Percentiles rank a stretch among this genome's conserved stretches.
phyloP scores from a whole-genome alignment of 1,140 invertebrate genomes.

The Scaptomyza pallida region DNA sequence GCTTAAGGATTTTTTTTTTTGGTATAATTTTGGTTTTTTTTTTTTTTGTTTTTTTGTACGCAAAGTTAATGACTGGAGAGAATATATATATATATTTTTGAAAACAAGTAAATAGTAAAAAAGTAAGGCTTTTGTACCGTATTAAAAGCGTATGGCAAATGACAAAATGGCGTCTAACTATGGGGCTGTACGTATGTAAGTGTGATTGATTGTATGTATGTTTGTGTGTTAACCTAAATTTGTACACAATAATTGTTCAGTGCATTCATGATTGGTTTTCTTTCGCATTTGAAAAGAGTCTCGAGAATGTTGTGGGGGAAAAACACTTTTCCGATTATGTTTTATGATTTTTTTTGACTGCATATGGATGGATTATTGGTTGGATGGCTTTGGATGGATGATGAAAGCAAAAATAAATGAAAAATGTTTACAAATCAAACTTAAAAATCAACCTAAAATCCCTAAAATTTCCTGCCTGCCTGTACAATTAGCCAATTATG shows the following conservation, averaged over 20 bases:
- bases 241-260: constrained; percentile 25
- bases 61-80: constrained; percentile 84
- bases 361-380: constrained; percentile 17
- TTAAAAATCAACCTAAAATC: constrained; percentile 34
- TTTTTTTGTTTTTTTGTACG: constrained; percentile 52
- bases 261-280: constrained; percentile 37
- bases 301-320: constrained; percentile 35
- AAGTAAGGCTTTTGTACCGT: constrained; percentile 60
- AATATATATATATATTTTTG: no score
- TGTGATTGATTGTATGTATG: constrained; percentile 17
- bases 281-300: constrained; percentile 76
- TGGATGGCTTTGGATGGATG: constrained; percentile 38
- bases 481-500: constrained; percentile 61
- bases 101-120: constrained; percentile 53
- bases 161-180: constrained; percentile 41
- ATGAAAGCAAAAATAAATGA: constrained; percentile 22
- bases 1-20: constrained; percentile 72
- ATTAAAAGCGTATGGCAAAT: constrained; percentile 63
- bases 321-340: constrained; percentile 40
- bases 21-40: constrained; percentile 44
- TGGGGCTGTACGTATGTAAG: constrained; percentile 28
- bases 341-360: constrained; percentile 29
- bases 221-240: constrained; percentile 21
- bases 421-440: constrained; percentile 40
- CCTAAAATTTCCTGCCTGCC: constrained; percentile 32